Conservation (phyloP, 2,888 invertebrate genomes). For the Drosophila bunnanda region DNA sequence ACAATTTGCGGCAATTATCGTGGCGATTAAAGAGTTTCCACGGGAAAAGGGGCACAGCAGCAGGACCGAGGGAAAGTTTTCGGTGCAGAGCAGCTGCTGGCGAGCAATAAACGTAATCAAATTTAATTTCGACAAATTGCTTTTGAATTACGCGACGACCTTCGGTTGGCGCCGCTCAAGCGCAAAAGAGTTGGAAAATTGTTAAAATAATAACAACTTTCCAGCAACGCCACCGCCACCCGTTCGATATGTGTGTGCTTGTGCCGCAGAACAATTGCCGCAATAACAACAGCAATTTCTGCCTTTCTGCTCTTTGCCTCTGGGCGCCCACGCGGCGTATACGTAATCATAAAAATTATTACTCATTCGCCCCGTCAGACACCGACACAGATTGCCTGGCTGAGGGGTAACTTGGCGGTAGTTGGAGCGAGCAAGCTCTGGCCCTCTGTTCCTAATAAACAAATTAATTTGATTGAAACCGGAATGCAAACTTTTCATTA, state of each 20-base stretch:
- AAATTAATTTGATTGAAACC: constrained; percentile 72
- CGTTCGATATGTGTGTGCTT: constrained; percentile 12
- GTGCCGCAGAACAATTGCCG: constrained; percentile 45
- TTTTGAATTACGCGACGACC: constrained; percentile 78
- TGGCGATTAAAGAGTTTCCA: constrained; percentile 47
- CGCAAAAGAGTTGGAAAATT: constrained; percentile 72
- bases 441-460: constrained; percentile 51
- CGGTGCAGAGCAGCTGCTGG: constrained; percentile 55
- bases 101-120: constrained; percentile 76
- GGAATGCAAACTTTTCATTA: constrained; percentile 34
- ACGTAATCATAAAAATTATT: constrained; percentile 74
- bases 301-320: constrained; percentile 44
- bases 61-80: constrained; percentile 26
- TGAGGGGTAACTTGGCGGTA: too few relatives aligned
- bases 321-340: constrained; percentile 50
- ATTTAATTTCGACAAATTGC: constrained; percentile 80
- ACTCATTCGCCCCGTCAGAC: constrained; percentile 56
- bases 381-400: not conserved
- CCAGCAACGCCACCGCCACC: not conserved
- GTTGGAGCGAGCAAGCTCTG: not conserved
- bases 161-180: constrained; percentile 60
- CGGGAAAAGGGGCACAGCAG: too few relatives aligned
- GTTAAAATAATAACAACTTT: constrained; percentile 78
- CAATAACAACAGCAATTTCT: constrained; percentile 70
- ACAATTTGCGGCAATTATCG: constrained; percentile 49